Evolutionary conservation across 2,113 vertebrate genomes (phyloP), one percentile per base, ranked within the genome.

Genomic region (Grallaria varia): DNA sequence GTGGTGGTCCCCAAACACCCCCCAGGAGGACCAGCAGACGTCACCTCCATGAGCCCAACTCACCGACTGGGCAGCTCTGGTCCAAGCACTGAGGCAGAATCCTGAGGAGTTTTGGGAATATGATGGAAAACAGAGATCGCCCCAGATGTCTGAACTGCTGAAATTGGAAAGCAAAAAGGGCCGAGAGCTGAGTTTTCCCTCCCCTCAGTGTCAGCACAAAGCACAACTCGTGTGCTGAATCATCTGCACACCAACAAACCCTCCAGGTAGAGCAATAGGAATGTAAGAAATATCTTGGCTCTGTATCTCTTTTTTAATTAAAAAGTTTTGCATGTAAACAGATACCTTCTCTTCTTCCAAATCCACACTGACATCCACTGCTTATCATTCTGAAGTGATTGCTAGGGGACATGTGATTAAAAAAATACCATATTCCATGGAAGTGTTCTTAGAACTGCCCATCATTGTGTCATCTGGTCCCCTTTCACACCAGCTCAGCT

Each of bases 281-380:
- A 85, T 6, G 44, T 8, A 56, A 82, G 31, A 55, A 37, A 8
- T 52, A 68, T 20, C 74, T 87, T 87, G 71, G 87, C 71, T 89
- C 44, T 5, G 0, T 37, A 60, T 44, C 49, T 72, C 14, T 13
- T 69, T 87, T 69, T 82, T 82, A 94, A 85, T 87, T 83, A 39
- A 84, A 63, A 96, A 82, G 60, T 79, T 91, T 68, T 84, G 58
- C 49, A 56, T 56, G 74, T 78, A 91, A 94, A 91, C 84, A 85
- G 79, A 72, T 83, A 93, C 7, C 8, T 85, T 49, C 58, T 76
- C 22, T 52, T 77, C 64, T 63, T 84, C 64, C 74, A 94, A 79
- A 94, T 60, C 62, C 71, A 73, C 39, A 2, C 33, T 60, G 90
- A 85, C 84, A 95, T 44, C 30, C 15, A 44, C 91, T 44, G 81